Evolutionary conservation across 2,888 invertebrate species (phyloP).

Genomic region (Coremacera marginata): DNA sequence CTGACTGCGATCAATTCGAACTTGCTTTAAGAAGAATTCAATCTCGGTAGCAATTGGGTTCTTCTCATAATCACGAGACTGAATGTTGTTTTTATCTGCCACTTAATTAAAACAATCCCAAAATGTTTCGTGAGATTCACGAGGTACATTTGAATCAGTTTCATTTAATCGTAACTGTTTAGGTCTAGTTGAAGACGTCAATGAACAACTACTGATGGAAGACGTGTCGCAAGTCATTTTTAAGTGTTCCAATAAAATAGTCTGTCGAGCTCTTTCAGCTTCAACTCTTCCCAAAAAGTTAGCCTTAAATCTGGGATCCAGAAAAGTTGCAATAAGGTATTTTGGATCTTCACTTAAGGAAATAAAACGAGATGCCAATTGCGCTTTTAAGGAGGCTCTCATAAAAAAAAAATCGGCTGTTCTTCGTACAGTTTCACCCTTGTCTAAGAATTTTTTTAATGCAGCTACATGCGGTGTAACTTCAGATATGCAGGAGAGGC

Average conservation of each 20-base stretch:
- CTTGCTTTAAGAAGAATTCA: not conserved
- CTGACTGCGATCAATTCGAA: not conserved
- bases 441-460: not conserved
- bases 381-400: too few relatives aligned
- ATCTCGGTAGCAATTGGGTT: not conserved
- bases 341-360: not conserved
- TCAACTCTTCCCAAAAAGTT: not conserved
- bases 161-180: not conserved
- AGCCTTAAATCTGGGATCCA: not conserved
- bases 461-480: not conserved
- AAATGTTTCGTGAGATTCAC: not conserved
- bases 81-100: slow-evolving; percentile 3
- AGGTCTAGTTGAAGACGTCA: not conserved
- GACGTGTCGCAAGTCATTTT: too few relatives aligned
- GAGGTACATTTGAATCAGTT: not conserved
- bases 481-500: not conserved
- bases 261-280: too few relatives aligned
- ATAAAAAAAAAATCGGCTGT: too few relatives aligned
- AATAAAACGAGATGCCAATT: too few relatives aligned
- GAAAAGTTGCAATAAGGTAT: not conserved
- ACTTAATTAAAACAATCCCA: slow-evolving; percentile 2
- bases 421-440: too few relatives aligned
- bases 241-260: too few relatives aligned
- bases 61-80: not conserved
- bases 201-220: not conserved